Base-by-base conservation (phyloP, 2,113 vertebrate genomes). In the Scopus umbretta region DNA sequence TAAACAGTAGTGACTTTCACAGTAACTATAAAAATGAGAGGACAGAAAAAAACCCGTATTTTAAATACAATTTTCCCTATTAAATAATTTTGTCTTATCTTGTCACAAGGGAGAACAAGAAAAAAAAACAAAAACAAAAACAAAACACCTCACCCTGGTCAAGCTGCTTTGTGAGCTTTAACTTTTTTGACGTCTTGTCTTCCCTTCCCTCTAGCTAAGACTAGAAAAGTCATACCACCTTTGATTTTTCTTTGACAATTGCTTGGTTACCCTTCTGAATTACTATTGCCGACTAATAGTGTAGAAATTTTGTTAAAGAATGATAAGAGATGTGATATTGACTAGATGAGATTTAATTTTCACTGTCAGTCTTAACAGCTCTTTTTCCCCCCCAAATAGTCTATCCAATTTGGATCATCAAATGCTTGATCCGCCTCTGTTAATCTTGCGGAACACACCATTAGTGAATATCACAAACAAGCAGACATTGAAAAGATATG, bases 381-480 rank as follows among this genome's bases (percentile, higher is more conserved):
- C 95, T 45, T 75, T 97, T 52, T 65, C 80, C 25, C 98, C 98
- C 94, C 95, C 97, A 65, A 98, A 95, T 23, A 97, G 98, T 36
- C 98, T 98, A 92, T 98, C 98, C 66, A 7, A 26, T 59, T 78
- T 78, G 63, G 45, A 43, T 18, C 26, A 70, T 94, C 76, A 98
- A 98, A 96, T 98, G 98, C 59, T 97, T 98, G 88, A 94, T 97
- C 80, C 98, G 98, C 75, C 98, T 98, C 81, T 97, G 97, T 91
- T 98, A 97, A 97, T 98, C 98, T 94, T 45, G 85, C 97, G 12
- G 97, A 98, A 96, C 98, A 98, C 94, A 80, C 50, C 52, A 98
- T 98, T 8, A 98, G 98, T 34, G 98, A 98, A 95, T 96, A 98
- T 34, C 98, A 97, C 88, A 94, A 98, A 70, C 98, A 98, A 98